Conservation (phyloP, 2,888 invertebrate genomes). For the Sesia apiformis region DNA sequence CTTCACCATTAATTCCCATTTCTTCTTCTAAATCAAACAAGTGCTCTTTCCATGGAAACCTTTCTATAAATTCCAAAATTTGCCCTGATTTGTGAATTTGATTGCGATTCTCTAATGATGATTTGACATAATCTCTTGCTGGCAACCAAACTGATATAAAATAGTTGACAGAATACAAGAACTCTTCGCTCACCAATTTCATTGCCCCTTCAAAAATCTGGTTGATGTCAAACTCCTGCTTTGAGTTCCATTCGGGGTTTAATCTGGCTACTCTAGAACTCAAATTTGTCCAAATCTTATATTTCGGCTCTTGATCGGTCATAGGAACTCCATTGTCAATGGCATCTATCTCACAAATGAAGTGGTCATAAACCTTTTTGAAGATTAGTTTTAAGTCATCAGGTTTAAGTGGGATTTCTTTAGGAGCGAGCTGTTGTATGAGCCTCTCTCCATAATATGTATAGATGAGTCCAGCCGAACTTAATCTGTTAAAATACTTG, state of each 20-base stretch:
- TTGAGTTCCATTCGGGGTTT: constrained; percentile 89
- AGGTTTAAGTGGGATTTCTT: constrained; percentile 48
- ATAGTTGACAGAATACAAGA: constrained; percentile 78
- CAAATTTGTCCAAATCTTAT: constrained; percentile 86
- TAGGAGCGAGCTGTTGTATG: constrained; percentile 73
- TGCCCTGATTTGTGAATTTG: constrained; percentile 84
- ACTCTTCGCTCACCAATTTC: constrained; percentile 85
- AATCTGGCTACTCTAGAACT: constrained; percentile 83
- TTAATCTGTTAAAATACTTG: constrained; percentile 77
- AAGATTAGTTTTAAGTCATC: constrained; percentile 75
- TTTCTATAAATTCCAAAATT: constrained; percentile 82
- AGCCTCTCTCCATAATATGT: constrained; percentile 90
- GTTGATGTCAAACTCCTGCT: constrained; percentile 66
- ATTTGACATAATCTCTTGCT: constrained; percentile 84
- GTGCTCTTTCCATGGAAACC: constrained; percentile 95
- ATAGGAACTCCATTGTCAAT: constrained; percentile 97
- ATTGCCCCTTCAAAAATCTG: constrained; percentile 85
- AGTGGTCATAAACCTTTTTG: constrained; percentile 85
- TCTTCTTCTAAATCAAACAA: constrained; percentile 87
- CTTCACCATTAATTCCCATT: constrained; percentile 72
- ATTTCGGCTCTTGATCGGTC: constrained; percentile 81
- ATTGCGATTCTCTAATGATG: constrained; percentile 80
- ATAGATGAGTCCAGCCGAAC: constrained; percentile 96
- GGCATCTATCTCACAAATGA: constrained; percentile 95
- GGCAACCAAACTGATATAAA: constrained; percentile 87